Evolutionary conservation across 2,113 vertebrate genomes (phyloP).

Genomic region (Hemicordylus capensis): DNA sequence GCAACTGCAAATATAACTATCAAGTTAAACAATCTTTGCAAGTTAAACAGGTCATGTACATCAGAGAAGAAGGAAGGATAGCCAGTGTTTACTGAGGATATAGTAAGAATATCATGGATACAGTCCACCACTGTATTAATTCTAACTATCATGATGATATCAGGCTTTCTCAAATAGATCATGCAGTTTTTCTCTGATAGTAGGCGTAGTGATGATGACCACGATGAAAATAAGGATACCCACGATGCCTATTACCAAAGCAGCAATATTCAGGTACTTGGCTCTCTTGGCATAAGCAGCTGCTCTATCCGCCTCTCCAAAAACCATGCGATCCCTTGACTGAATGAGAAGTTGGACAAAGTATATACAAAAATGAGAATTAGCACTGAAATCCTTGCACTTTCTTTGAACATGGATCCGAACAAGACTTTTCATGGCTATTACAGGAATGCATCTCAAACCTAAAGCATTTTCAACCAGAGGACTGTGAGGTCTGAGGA

Average conservation of each 20-base stretch:
- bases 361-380: background rate
- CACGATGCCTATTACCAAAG: background rate
- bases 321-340: constrained; percentile 15
- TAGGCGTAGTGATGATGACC: no score
- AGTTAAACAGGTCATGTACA: background rate
- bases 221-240: background rate
- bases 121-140: background rate
- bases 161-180: no score
- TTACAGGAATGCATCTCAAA: background rate
- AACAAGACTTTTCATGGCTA: background rate
- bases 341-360: background rate
- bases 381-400: background rate
- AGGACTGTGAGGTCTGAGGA: background rate
- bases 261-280: background rate
- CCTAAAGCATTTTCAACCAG: background rate
- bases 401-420: no score
- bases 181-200: no score
- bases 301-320: background rate
- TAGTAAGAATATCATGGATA: background rate
- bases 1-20: background rate
- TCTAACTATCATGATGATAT: no score
- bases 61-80: background rate
- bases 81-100: background rate
- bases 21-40: background rate
- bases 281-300: background rate